phyloP scores from a whole-genome alignment of 2,888 invertebrate genomes.

The Parelbella ahira region DNA sequence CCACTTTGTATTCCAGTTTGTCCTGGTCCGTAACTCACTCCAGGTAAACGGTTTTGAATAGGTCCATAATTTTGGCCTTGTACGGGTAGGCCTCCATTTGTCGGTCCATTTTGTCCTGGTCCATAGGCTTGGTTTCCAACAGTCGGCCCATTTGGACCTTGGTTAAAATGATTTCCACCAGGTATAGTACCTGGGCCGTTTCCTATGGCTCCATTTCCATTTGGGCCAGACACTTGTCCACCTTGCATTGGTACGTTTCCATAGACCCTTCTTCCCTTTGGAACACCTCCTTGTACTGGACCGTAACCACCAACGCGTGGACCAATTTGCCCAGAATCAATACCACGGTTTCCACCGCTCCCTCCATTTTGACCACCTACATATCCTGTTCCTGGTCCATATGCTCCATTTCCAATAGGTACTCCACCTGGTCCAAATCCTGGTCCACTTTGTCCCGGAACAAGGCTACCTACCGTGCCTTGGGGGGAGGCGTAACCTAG shows the following conservation, averaged over 20 bases:
- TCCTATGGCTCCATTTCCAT: slow-evolving; percentile 28
- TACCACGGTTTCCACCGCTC: no score
- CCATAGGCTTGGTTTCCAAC: slow-evolving; percentile 25
- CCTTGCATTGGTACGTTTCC: no score
- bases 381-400: no score
- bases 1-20: not conserved
- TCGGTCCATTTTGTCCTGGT: slow-evolving; percentile 5
- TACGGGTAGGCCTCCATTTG: no score
- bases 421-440: slow-evolving; percentile 15
- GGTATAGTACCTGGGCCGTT: no score
- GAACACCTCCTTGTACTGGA: slow-evolving; percentile 24
- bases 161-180: no score
- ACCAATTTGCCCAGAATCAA: no score
- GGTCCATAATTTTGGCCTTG: slow-evolving; percentile 23
- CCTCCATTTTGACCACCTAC: no score
- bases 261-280: slow-evolving; percentile 8
- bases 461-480: not conserved
- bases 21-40: slow-evolving; percentile 6
- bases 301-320: slow-evolving; percentile 25
- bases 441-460: not conserved
- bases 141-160: no score
- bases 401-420: no score
- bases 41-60: slow-evolving; percentile 21
- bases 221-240: slow-evolving; percentile 9
- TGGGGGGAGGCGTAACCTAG: no score